phyloP scores from a whole-genome alignment of 2,113 vertebrate genomes.

The Pycnonotus jocosus region DNA sequence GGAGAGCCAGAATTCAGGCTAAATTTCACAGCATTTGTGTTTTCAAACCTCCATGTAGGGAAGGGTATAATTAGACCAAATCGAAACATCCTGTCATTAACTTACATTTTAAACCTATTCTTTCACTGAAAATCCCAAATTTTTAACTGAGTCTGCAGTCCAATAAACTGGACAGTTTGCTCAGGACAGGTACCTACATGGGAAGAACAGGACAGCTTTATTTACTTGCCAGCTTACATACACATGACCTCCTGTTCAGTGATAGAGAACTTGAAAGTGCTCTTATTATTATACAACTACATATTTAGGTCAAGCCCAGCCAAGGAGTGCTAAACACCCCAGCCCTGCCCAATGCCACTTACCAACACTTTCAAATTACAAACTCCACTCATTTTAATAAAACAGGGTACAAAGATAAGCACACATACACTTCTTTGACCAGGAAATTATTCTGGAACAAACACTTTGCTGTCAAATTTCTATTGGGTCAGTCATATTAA shows the following conservation, averaged over 20 bases:
- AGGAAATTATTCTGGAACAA: background rate
- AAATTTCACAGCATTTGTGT: fast-evolving
- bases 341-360: background rate
- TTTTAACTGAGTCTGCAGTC: background rate
- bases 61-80: background rate
- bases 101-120: background rate
- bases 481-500: background rate
- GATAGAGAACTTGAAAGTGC: background rate
- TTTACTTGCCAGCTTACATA: background rate
- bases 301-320: background rate
- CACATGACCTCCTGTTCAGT: background rate
- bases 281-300: background rate
- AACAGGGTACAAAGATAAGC: background rate
- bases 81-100: background rate
- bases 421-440: background rate
- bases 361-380: background rate
- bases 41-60: background rate
- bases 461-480: background rate
- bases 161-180: background rate
- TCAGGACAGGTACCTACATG: background rate
- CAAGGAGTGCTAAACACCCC: background rate
- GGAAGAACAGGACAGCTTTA: background rate
- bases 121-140: background rate
- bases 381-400: background rate
- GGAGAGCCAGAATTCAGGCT: background rate